Evolutionary conservation across 2,888 invertebrate species (phyloP), one percentile per base, ranked within the genome.

Genomic region (Gymnocheta viridis): DNA sequence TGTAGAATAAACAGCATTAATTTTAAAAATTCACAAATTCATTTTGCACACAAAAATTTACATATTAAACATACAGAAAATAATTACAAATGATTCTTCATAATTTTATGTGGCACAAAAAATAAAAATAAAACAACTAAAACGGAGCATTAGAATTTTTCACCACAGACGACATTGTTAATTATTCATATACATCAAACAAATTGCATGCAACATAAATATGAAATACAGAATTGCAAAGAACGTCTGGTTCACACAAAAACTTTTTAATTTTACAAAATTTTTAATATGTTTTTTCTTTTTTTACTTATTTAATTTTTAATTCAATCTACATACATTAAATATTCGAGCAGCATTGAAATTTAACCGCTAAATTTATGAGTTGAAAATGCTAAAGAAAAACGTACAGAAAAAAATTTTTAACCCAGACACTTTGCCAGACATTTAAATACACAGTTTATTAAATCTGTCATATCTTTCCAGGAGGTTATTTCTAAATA

Each of bases 151-250:
- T 80, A 83, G 79, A 83, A 58, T 51, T 70, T 70, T 76, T 19
- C 66, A 72, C 38, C 54, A 51, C 67, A 82, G 88, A 89, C 89
- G 89, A 89, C 89, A 77, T 86, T 86, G 87, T 86, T 87, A 90
- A 90, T 90, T 90, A 87, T 87, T 79, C 90, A 86, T 86, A 87
- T 86, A 90, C 89, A 90, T 90, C 90, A 90, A 90, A 90, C 90
- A 90, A 87, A 90, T 87, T 89, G 90, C 89, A 90, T 86, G 90
- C 90, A 86, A 89, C 89, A 90, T 90, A 89, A 89, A 90, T 89
- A 88, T 85, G 72, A 82, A 77, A 66, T 54, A 67, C 64, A 73
- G 79, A 79, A 82, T 76, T 76, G 79, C 67, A 54, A 35, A 74
- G 27, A 58, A 29, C 60, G n/a, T n/a, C 77, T 76, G 72, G 80